Base-by-base conservation (phyloP, 2,797 vertebrate genomes). In the Sparus aurata region DNA sequence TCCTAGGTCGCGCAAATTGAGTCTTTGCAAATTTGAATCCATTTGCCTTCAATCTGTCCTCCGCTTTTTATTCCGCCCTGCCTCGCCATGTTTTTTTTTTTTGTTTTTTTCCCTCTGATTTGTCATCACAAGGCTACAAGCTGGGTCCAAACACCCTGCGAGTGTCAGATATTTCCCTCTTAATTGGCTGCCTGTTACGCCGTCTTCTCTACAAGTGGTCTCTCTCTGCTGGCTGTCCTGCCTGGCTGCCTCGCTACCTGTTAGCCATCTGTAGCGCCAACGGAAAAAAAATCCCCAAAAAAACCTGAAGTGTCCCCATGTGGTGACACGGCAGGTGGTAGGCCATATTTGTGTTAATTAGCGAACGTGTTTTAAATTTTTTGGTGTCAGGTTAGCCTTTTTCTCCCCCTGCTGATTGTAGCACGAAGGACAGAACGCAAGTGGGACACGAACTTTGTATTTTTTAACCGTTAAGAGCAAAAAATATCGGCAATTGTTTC, bases 51-150 rank as follows among this genome's bases (percentile, higher is more conserved):
- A 64, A 10, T 50, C 47, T n/a, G 41, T 58, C 70, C 50, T 76
- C 69, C 66, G 45, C 12, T 74, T 63, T 67, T 27, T 47, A 22
- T 57, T 2, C 58, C 22, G 15, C 30, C 30, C 6, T 7, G 30
- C 30, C 30, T 34, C 1, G 30, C 30, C 30, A 34, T 34, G 30
- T 30, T 30, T 30, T 30, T 25, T n/a, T n/a, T n/a, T 22, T 38
- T 58, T 20, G 67, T 16, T 76, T 15, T 59, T 13, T 34, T 87
- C 69, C 6, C 66, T 62, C 67, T 73, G 64, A 55, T 73, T 66
- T 66, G 25, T 27, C 45, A 38, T 63, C 57, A 41, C 15, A 43
- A 0, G 41, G 38, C 53, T 43, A 45, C n/a, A 38, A 66, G 20
- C 30, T 9, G 0, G 25, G n/a, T 63, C 59, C 47, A 66, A 53